Percentiles rank a stretch among this genome's conserved stretches.
Evolutionary conservation across 2,888 invertebrate genomes (phyloP).

Genomic region (Acleris cristana): DNA sequence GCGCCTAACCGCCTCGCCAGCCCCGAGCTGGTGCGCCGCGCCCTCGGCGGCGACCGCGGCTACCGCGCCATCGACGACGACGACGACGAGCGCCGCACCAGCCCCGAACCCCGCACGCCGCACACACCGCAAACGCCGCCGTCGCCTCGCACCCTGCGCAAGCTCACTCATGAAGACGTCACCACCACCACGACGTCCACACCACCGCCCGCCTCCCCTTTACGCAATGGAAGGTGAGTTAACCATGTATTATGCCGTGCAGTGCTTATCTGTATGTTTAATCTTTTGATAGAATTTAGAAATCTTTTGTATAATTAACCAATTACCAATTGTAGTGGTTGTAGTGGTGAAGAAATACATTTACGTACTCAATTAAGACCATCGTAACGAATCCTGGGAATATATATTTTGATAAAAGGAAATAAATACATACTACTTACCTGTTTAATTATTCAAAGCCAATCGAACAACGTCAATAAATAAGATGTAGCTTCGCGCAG

Average conservation of each 20-base stretch:
- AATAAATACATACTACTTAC: slow-evolving; percentile 3
- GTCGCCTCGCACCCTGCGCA: slow-evolving; percentile 68
- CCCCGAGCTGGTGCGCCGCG: slow-evolving; percentile 92
- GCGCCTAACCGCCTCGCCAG: slow-evolving; percentile 90
- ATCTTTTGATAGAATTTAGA: no score
- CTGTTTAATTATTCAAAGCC: slow-evolving; percentile 26
- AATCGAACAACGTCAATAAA: slow-evolving; percentile 28
- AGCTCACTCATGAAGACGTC: slow-evolving; percentile 72
- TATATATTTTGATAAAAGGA: slow-evolving; percentile 9
- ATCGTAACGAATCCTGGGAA: not conserved
- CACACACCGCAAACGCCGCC: slow-evolving; percentile 53
- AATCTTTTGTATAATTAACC: not conserved
- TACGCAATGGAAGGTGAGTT: slow-evolving; percentile 69
- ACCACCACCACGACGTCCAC: slow-evolving; percentile 62
- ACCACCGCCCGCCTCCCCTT: slow-evolving; percentile 57
- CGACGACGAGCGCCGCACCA: slow-evolving; percentile 70
- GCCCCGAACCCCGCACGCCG: slow-evolving; percentile 61
- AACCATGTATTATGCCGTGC: no score
- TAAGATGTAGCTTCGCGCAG: not conserved
- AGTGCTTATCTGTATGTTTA: no score
- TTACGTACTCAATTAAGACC: not conserved
- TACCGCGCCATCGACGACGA: slow-evolving; percentile 73
- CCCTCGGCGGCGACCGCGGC: slow-evolving; percentile 74
- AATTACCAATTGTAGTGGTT: slow-evolving; percentile 9
- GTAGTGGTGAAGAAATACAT: slow-evolving; percentile 9